Percentiles rank a stretch among this genome's conserved stretches.
These are phyloP conservation scores for Palythoa grandiflora DNA, from an alignment of 92 coral and sea anemone species.

Conservation along the genomic window DNA sequence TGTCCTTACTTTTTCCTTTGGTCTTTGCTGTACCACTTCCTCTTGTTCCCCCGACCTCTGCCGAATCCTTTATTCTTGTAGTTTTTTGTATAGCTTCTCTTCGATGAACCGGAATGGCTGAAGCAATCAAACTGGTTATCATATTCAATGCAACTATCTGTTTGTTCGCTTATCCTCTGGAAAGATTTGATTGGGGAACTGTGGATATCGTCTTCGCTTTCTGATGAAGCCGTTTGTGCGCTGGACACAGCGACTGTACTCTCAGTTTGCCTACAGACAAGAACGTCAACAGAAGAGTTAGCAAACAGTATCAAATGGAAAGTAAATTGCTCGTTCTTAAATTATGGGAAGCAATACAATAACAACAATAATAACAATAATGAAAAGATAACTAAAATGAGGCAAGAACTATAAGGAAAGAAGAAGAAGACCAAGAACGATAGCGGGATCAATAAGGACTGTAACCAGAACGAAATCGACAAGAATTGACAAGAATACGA, in stretches of 20 bases:
- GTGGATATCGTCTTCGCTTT: conserved; percentile 27
- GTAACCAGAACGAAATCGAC: too few species aligned
- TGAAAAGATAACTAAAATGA: too few species aligned
- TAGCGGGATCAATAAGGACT: too few species aligned
- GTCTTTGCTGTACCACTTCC: conserved; percentile 10
- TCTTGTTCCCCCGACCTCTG: not conserved
- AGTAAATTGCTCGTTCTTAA: not conserved
- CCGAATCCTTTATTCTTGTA: not conserved
- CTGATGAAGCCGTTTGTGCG: conserved; percentile 8
- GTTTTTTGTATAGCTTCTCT: not conserved
- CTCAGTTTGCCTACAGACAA: not conserved
- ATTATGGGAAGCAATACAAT: not conserved
- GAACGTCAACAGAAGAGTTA: not conserved
- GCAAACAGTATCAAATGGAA: not conserved
- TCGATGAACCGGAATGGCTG: not conserved
- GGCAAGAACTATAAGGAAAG: too few species aligned
- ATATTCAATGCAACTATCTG: conserved; percentile 36
- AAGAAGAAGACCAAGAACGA: too few species aligned
- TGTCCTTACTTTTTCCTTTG: not conserved
- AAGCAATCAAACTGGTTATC: conserved; percentile 36
- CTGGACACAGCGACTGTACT: conserved; percentile 19
- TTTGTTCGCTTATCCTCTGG: conserved; percentile 42
- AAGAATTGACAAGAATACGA: too few species aligned
- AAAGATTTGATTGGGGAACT: conserved; percentile 32
- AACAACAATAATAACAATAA: too few species aligned